Evolutionary conservation across 1,140 invertebrate species (phyloP), one percentile per base, ranked within the genome.

Genomic region (Polypedilum vanderplanki): DNA sequence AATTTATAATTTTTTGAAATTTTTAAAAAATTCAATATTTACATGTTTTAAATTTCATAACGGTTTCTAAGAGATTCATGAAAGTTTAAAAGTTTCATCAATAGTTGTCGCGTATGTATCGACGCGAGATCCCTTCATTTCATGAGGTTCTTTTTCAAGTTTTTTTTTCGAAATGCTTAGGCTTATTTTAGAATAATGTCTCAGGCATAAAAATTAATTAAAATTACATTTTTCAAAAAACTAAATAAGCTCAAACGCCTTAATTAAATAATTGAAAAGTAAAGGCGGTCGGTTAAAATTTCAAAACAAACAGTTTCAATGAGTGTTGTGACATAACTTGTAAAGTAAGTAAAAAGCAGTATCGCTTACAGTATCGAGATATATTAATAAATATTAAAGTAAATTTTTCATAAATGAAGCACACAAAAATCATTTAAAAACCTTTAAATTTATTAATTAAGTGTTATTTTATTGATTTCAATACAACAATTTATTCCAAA

Each of bases 311-410:
- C 24, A 33, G 5, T 33, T 33, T 33, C 24, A 33, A 33, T 33
- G 24, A 33, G 24, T 33, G 24, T 33, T 33, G 24, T 57, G 46
- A 57, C 46, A n/a, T 57, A n/a, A 57, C n/a, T 57, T 12, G n/a
- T 15, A n/a, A 57, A 57, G 12, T n/a, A n/a, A n/a, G 46, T 57
- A 57, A 57, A 57, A 12, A 57, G 46, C 46, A 57, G 46, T 57
- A 57, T 57, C 46, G 46, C 46, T 57, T 57, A 57, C 46, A 57
- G 46, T 57, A 57, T 57, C 46, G n/a, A 57, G 9, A 57, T 57
- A 57, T 57, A 57, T 57, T 57, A 57, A 57, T n/a, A 57, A 57
- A 57, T 57, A 57, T 57, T 57, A 57, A 57, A 57, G 46, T 57
- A 57, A 57, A 57, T 57, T 57, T 57, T 57, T n/a, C 46, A 57